phyloP scores from a whole-genome alignment of 2,888 invertebrate species.

The Andrena flavipes region DNA sequence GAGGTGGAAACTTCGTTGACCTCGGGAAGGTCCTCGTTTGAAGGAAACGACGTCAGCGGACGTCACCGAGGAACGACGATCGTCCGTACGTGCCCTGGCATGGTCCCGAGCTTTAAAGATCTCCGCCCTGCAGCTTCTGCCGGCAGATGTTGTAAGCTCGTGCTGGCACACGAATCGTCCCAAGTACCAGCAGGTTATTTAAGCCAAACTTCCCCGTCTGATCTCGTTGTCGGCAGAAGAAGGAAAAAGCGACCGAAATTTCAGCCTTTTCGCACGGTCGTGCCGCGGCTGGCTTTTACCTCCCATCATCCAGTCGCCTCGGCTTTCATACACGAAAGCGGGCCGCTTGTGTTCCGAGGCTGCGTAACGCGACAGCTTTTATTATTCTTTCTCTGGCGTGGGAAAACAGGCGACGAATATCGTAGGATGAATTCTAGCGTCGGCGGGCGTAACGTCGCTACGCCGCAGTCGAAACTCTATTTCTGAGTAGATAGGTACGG shows the following conservation, averaged over 20 bases:
- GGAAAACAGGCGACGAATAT: not conserved
- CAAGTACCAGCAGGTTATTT: conserved; percentile 25
- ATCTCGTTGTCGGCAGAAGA: conserved; percentile 1
- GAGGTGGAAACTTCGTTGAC: conserved; percentile 52
- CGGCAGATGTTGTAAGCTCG: conserved; percentile 22
- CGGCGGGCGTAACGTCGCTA: not conserved
- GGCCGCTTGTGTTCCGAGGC: conserved; percentile 16
- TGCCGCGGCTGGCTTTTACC: conserved; percentile 28
- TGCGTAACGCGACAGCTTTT: conserved; percentile 22
- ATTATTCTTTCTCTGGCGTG: not conserved
- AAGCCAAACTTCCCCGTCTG: conserved; percentile 24
- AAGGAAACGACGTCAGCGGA: conserved; percentile 11
- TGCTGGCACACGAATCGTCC: conserved; percentile 11
- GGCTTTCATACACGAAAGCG: conserved; percentile 8
- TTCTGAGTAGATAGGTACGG: not conserved
- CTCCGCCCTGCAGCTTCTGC: conserved; percentile 2
- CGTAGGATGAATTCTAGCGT: not conserved
- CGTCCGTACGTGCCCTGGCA: conserved; percentile 74
- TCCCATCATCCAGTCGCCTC: conserved; percentile 18
- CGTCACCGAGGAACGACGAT: conserved; percentile 51
- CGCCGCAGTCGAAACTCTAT: not conserved
- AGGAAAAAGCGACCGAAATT: not conserved
- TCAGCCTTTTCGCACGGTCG: not conserved
- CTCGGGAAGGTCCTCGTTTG: conserved; percentile 24
- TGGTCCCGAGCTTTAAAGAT: conserved; percentile 46